phyloP scores from a whole-genome alignment of 2,888 invertebrate genomes.

The Drosophila eohydei region DNA sequence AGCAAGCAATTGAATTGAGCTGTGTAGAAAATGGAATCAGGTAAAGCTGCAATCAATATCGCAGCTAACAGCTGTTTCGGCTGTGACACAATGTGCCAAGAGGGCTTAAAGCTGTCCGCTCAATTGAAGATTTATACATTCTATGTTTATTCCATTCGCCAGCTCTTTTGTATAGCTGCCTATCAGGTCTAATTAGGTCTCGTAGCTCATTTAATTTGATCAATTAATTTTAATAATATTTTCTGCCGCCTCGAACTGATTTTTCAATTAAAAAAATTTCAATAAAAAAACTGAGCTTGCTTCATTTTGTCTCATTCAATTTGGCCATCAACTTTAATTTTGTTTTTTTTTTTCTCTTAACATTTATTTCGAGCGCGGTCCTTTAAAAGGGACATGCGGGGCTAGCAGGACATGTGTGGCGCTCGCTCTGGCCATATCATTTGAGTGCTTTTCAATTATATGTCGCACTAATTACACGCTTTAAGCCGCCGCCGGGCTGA shows the following conservation, averaged over 20 bases:
- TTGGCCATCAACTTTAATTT: conserved; percentile 12
- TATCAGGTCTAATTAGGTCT: conserved; percentile 1
- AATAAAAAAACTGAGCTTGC: conserved; percentile 4
- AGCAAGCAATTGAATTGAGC: conserved; percentile 53
- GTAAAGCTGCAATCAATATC: conserved; percentile 39
- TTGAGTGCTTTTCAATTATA: conserved; percentile 77
- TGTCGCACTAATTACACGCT: conserved; percentile 75
- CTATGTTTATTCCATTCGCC: neutral
- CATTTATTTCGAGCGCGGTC: conserved; percentile 14
- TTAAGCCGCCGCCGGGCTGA: conserved; percentile 66
- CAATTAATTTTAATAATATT: conserved; percentile 5
- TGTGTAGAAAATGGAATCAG: conserved; percentile 5
- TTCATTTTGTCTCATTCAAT: conserved; percentile 13
- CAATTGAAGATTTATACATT: neutral
- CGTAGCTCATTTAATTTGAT: neutral
- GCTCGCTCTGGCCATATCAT: conserved; percentile 53
- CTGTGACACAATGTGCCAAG: conserved; percentile 10
- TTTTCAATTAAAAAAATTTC: conserved; percentile 26
- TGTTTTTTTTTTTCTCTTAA: neutral
- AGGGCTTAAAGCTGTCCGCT: neutral
- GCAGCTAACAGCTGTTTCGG: conserved; percentile 33
- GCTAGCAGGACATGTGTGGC: conserved; percentile 14
- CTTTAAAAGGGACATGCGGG: conserved; percentile 7
- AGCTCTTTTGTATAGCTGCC: neutral
- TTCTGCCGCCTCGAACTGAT: neutral